A percentile compares a stretch with the other conserved stretches of the same genome.
Conservation (phyloP, 2,797 vertebrate genomes). For the Echeneis naucrates region DNA sequence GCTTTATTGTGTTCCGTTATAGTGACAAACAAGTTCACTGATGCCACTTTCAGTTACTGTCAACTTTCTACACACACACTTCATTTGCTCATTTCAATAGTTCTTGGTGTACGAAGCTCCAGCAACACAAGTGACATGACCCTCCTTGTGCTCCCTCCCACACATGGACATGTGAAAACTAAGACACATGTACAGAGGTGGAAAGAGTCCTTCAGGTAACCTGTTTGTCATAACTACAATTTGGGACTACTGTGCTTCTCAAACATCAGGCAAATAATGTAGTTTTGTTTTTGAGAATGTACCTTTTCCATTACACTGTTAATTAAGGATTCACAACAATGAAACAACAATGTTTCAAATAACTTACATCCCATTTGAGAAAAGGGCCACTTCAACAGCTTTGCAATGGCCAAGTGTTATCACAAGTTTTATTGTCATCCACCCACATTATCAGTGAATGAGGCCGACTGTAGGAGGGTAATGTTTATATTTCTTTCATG, state of each 20-base stretch:
- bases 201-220: not conserved
- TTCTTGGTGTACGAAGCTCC: constrained; percentile 20
- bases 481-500: not conserved
- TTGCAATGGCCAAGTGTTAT: constrained; percentile 18
- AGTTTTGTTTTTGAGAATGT: not conserved
- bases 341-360: constrained; percentile 4
- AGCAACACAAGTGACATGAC: not conserved
- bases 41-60: constrained; percentile 55
- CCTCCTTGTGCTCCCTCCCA: constrained; percentile 14
- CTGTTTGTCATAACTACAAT: not conserved
- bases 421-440: constrained; percentile 25
- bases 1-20: constrained; percentile 4
- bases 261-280: not conserved
- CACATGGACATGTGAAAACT: constrained; percentile 3
- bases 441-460: not conserved
- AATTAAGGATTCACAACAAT: not conserved
- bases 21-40: constrained; percentile 30
- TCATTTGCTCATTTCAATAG: constrained; percentile 38
- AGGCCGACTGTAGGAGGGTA: not conserved
- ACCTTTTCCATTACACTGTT: not conserved
- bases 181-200: not conserved
- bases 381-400: constrained; percentile 28
- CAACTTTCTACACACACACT: constrained; percentile 45
- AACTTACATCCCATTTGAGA: constrained; percentile 10
- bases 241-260: not conserved